These are phyloP conservation scores for Scytalopus superciliaris DNA, from an alignment of 2,113 vertebrate species.

Conservation along the genomic window DNA sequence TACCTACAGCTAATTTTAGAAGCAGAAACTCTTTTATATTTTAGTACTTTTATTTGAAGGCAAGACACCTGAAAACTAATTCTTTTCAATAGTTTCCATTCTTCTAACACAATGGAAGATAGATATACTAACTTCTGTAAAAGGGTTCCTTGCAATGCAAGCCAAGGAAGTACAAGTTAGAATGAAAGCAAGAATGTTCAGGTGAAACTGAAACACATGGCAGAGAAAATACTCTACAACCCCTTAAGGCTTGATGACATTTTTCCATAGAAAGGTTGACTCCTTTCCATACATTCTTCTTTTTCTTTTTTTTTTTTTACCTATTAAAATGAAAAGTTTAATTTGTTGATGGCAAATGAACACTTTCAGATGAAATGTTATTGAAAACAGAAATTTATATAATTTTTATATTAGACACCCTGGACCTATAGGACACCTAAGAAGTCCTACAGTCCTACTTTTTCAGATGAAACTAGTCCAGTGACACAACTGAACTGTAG, in stretches of 20 bases:
- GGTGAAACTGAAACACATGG: neutral
- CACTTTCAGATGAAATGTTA: neutral
- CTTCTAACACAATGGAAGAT: neutral
- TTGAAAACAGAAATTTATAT: neutral
- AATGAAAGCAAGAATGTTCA: neutral
- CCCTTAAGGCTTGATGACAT: neutral
- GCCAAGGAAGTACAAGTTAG: neutral
- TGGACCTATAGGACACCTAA: neutral
- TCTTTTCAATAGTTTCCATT: neutral
- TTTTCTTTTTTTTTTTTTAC: rapidly evolving
- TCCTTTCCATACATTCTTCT: neutral
- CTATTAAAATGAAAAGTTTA: neutral
- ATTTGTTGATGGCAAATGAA: neutral
- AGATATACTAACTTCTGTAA: neutral
- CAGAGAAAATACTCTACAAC: neutral
- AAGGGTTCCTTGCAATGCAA: neutral
- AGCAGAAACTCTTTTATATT: rapidly evolving
- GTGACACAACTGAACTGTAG: neutral
- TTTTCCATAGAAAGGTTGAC: neutral
- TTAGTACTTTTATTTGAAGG: neutral
- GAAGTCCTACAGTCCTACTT: neutral
- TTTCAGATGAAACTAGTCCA: neutral
- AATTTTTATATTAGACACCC: neutral
- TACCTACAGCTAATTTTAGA: neutral
- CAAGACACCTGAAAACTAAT: neutral